A percentile compares a stretch with the other conserved stretches of the same genome.
phyloP scores from a whole-genome alignment of 1,140 invertebrate genomes.

The Zaprionus nigranus region DNA sequence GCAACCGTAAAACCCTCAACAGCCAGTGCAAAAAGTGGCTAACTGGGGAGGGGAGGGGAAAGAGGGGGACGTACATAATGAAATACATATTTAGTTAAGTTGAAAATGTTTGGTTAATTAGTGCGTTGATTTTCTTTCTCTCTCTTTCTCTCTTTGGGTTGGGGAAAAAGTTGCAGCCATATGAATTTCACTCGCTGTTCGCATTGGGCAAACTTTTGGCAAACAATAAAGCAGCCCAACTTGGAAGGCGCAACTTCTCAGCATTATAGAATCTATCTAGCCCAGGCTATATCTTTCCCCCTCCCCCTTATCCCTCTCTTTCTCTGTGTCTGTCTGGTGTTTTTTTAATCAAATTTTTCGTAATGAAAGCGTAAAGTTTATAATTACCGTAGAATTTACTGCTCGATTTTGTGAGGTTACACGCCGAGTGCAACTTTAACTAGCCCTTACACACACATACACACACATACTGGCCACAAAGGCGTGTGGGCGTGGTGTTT shows the following conservation, averaged over 20 bases:
- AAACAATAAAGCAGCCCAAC: slow-evolving; percentile 34
- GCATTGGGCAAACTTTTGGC: slow-evolving; percentile 27
- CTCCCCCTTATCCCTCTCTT: slow-evolving; percentile 11
- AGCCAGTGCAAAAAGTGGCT: slow-evolving; percentile 7
- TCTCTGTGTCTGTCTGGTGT: slow-evolving; percentile 20
- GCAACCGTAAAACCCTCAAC: neutral
- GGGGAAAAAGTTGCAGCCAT: slow-evolving; percentile 56
- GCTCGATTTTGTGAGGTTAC: slow-evolving; percentile 53
- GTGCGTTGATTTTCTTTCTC: slow-evolving; percentile 46
- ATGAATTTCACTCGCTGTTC: slow-evolving; percentile 20
- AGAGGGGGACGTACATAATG: slow-evolving; percentile 39
- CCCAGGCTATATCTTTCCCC: neutral
- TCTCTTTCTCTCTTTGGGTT: neutral
- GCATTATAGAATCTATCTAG: slow-evolving; percentile 8
- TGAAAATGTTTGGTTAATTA: slow-evolving; percentile 74
- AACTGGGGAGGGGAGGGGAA: neutral
- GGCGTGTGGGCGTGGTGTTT: slow-evolving; percentile 23
- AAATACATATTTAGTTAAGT: slow-evolving; percentile 78
- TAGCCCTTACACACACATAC: slow-evolving; percentile 36
- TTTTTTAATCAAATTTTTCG: slow-evolving; percentile 56
- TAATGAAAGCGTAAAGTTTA: slow-evolving; percentile 77
- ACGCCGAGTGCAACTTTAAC: slow-evolving; percentile 44
- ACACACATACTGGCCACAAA: neutral
- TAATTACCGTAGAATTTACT: slow-evolving; percentile 78
- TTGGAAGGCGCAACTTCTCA: slow-evolving; percentile 9